A percentile compares a stretch with the other conserved stretches of the same genome.
These are phyloP conservation scores for Strix aluco DNA, from an alignment of 2,113 vertebrate species.

Conservation along the genomic window DNA sequence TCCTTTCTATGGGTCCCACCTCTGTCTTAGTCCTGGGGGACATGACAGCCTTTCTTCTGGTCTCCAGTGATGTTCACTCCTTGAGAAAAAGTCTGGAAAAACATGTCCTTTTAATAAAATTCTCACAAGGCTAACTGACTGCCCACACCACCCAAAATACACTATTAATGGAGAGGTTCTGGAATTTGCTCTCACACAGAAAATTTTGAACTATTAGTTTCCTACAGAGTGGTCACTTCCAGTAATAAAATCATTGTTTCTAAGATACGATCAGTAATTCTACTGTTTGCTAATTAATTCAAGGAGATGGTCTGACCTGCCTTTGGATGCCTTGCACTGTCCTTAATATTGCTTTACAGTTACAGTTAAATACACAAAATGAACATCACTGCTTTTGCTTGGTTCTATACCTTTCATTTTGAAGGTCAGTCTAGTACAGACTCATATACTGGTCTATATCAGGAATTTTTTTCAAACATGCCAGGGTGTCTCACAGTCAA, in stretches of 20 bases:
- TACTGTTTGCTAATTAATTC: not conserved
- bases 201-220: not conserved
- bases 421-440: not conserved
- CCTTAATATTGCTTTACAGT: not conserved
- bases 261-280: not conserved
- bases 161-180: not conserved
- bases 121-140: not conserved
- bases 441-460: not conserved
- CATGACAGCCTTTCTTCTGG: not conserved
- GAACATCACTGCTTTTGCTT: not conserved
- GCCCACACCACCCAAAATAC: not conserved
- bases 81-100: not conserved
- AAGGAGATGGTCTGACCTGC: not conserved
- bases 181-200: rapidly evolving
- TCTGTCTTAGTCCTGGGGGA: not conserved
- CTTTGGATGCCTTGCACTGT: not conserved
- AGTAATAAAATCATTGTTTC: not conserved
- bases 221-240: not conserved
- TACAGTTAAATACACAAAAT: not conserved
- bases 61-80: not conserved
- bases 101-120: not conserved
- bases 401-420: not conserved
- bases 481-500: not conserved
- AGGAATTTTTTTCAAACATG: not conserved
- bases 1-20: not conserved